These are phyloP conservation scores for Ianthella basta DNA, from an alignment of 37 sponge, comb jelly and placozoan species.

Conservation along the genomic window DNA sequence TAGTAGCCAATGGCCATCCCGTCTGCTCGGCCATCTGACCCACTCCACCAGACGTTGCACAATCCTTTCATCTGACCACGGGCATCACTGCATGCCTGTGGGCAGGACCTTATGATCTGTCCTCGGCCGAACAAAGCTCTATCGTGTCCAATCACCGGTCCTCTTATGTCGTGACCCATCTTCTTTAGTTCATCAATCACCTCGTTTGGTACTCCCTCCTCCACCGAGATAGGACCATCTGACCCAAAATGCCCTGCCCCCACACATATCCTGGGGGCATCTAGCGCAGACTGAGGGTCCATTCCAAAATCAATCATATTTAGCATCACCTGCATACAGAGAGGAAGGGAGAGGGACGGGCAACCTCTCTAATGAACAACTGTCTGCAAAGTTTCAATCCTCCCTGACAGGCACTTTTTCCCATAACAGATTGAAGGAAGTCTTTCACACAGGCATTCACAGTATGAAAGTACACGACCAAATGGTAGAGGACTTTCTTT, in stretches of 20 bases:
- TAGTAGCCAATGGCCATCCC: conserved; percentile 81
- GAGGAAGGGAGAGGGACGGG: too few species aligned
- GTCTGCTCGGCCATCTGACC: conserved; percentile 80
- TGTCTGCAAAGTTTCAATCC: too few species aligned
- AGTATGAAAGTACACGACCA: too few species aligned
- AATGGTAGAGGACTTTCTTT: too few species aligned
- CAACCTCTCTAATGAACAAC: too few species aligned
- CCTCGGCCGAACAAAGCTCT: conserved; percentile 78
- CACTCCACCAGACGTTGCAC: conserved; percentile 74
- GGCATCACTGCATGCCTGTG: not conserved
- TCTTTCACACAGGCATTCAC: too few species aligned
- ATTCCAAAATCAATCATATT: conserved; percentile 89
- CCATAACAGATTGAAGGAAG: too few species aligned
- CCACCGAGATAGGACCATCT: conserved; percentile 56
- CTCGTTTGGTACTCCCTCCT: conserved; percentile 60
- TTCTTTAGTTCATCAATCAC: conserved; percentile 34
- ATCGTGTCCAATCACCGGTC: conserved; percentile 53
- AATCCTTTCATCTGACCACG: not conserved
- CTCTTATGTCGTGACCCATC: conserved; percentile 65
- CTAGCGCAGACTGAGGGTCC: conserved; percentile 86
- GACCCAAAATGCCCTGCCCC: conserved; percentile 25
- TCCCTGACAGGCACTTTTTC: too few species aligned
- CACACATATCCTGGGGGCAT: conserved; percentile 77
- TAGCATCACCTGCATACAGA: conserved; percentile 62
- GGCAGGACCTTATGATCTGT: conserved; percentile 61